These are phyloP conservation scores for Tortrix viridana DNA, from an alignment of 2,888 invertebrate genomes.

Conservation along the genomic window DNA sequence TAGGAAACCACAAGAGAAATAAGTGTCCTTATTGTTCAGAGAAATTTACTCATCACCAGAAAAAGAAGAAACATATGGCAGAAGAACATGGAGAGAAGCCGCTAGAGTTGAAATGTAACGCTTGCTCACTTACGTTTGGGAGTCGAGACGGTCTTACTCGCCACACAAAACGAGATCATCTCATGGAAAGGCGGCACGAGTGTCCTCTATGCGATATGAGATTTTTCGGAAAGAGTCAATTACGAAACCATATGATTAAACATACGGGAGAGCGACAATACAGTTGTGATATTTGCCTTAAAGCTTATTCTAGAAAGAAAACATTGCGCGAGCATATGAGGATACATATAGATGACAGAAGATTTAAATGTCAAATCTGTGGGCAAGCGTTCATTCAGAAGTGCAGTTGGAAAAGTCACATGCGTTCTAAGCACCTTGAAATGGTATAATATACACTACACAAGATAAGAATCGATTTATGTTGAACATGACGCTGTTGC, in stretches of 20 bases:
- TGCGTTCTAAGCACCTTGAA: constrained; percentile 40
- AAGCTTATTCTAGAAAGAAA: constrained; percentile 50
- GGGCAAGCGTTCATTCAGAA: constrained; percentile 58
- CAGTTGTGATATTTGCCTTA: constrained; percentile 64
- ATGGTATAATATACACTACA: constrained; percentile 37
- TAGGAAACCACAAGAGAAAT: constrained; percentile 9
- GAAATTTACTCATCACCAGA: constrained; percentile 2
- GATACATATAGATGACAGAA: constrained; percentile 53
- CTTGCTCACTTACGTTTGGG: constrained; percentile 42
- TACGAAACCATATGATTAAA: constrained; percentile 65
- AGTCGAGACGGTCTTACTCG: constrained; percentile 39
- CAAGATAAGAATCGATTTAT: background rate
- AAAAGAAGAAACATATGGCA: constrained; percentile 6
- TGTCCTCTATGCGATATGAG: constrained; percentile 45
- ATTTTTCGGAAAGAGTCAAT: constrained; percentile 53
- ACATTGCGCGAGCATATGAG: constrained; percentile 54
- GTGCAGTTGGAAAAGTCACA: constrained; percentile 53
- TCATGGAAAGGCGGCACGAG: constrained; percentile 45
- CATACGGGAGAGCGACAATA: constrained; percentile 60
- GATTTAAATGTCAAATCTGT: constrained; percentile 36
- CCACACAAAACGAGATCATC: constrained; percentile 46
- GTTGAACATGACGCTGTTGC: background rate
- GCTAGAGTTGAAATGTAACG: constrained; percentile 33
- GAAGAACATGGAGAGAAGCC: constrained; percentile 8
- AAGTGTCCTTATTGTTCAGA: constrained; percentile 13